Conservation (phyloP, 2,113 vertebrate species). For the Symphodus melops region DNA sequence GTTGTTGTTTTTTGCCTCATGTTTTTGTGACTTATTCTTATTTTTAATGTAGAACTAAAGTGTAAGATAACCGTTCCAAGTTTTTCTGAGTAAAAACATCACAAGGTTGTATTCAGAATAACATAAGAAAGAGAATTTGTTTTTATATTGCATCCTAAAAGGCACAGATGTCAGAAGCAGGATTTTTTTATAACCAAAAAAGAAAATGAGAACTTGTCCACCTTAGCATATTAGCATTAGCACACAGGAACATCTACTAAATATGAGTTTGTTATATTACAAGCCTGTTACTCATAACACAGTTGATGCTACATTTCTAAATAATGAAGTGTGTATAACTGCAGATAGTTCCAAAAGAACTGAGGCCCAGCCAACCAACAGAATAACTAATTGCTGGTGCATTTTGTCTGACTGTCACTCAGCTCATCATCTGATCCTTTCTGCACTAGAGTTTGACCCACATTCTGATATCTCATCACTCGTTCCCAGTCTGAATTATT, state of each 20-base stretch:
- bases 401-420: constrained; percentile 55
- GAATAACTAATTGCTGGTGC: constrained; percentile 32
- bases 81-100: too few relatives aligned
- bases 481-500: constrained; percentile 73
- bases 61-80: too few relatives aligned
- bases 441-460: constrained; percentile 65
- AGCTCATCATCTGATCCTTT: constrained; percentile 56
- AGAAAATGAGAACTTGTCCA: too few relatives aligned
- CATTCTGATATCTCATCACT: constrained; percentile 65
- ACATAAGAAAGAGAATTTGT: neutral
- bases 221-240: neutral
- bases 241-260: neutral
- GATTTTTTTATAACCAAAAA: too few relatives aligned
- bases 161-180: neutral
- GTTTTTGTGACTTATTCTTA: neutral
- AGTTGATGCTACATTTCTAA: neutral
- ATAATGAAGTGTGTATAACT: neutral
- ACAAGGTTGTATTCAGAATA: neutral
- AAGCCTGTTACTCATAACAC: neutral
- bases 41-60: neutral
- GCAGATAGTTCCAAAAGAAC: neutral
- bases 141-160: neutral
- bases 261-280: too few relatives aligned
- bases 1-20: neutral
- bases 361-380: constrained; percentile 18